Percentiles rank a stretch among this genome's conserved stretches.
Evolutionary conservation across 2,113 vertebrate species (phyloP).

Genomic region (Chlorocebus sabaeus): DNA sequence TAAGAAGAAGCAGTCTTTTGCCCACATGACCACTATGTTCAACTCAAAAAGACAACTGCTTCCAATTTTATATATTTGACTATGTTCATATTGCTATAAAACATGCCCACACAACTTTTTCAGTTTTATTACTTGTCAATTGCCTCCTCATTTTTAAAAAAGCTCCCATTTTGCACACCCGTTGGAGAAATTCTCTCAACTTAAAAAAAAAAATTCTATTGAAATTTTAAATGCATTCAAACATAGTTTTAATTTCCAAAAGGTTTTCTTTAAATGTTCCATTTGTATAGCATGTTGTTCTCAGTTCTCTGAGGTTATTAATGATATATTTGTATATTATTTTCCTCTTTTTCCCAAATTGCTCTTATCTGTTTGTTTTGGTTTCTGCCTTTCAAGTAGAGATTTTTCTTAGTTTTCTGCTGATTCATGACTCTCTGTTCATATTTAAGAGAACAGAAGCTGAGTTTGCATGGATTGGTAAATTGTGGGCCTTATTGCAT

Average conservation of each 20-base stretch:
- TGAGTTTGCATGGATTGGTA: not conserved
- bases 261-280: not conserved
- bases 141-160: not conserved
- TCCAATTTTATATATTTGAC: not conserved
- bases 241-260: not conserved
- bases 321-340: not conserved
- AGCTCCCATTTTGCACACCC: not conserved
- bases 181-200: not conserved
- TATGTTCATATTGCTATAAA: not conserved
- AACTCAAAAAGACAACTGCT: not conserved
- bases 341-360: not conserved
- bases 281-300: not conserved
- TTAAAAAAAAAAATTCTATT: not conserved
- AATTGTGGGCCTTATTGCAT: not conserved
- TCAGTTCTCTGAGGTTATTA: not conserved
- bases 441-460: not conserved
- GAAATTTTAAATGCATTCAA: not conserved
- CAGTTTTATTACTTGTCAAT: not conserved
- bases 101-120: not conserved
- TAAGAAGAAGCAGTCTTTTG: not conserved
- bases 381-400: not conserved
- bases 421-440: not conserved
- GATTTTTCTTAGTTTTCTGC: not conserved
- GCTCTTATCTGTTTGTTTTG: not conserved
- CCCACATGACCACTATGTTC: not conserved